Evolutionary conservation across 2,797 vertebrate species (phyloP).

Genomic region (Clarias pachynema): DNA sequence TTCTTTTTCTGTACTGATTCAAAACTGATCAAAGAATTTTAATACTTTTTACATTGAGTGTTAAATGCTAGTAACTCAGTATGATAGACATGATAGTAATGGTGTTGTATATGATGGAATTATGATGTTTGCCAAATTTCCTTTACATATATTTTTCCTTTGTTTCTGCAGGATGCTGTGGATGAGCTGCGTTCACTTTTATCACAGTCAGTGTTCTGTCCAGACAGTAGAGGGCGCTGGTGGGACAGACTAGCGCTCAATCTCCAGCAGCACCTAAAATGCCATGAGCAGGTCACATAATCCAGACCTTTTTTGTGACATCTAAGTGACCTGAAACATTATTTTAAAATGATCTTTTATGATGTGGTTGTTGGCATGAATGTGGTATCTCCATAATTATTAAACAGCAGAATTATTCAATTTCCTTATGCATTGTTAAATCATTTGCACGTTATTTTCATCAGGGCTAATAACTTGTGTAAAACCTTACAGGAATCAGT

Average conservation of each 20-base stretch:
- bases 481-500: neutral
- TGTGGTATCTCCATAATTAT: neutral
- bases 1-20: too few species aligned
- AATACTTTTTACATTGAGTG: too few species aligned
- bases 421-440: neutral
- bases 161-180: constrained; percentile 81
- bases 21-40: neutral
- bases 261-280: constrained; percentile 91
- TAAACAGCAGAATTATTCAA: neutral
- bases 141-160: neutral
- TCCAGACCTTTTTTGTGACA: neutral
- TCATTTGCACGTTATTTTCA: neutral
- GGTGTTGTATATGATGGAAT: too few species aligned
- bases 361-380: neutral
- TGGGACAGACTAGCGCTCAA: constrained; percentile 95
- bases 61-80: too few species aligned
- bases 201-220: constrained; percentile 84
- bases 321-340: neutral
- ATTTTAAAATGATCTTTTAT: neutral
- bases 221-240: constrained; percentile 91
- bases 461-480: neutral
- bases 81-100: neutral
- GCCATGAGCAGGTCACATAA: constrained; percentile 78
- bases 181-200: constrained; percentile 82
- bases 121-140: neutral